phyloP scores from a whole-genome alignment of 92 coral and sea anemone genomes.

The Pocillopora grandis region DNA sequence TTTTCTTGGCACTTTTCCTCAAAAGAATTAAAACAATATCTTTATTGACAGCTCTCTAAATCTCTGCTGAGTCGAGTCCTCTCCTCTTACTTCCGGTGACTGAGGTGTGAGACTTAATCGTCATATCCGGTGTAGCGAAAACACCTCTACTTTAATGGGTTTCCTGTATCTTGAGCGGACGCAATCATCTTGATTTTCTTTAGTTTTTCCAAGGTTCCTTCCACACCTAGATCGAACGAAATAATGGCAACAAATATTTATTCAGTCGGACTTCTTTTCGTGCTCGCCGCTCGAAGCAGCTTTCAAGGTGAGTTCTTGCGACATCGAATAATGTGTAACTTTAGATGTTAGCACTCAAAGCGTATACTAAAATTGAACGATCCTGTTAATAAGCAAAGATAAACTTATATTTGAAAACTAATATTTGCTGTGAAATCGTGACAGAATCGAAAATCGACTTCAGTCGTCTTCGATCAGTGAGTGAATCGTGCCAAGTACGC shows the following conservation, averaged over 20 bases:
- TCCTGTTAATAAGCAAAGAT: background rate
- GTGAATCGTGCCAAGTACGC: too few relatives aligned
- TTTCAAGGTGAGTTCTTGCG: slow-evolving; percentile 19
- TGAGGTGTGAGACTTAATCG: background rate
- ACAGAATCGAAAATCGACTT: too few relatives aligned
- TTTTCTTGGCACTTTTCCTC: background rate
- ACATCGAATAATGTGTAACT: background rate
- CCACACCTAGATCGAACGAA: background rate
- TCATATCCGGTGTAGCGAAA: background rate
- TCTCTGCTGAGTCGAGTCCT: background rate
- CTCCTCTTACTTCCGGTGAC: slow-evolving; percentile 9
- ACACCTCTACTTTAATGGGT: background rate
- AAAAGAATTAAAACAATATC: too few relatives aligned
- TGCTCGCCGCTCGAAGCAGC: background rate
- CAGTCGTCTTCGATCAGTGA: too few relatives aligned
- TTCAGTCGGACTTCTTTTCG: background rate
- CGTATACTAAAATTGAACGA: background rate
- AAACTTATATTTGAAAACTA: too few relatives aligned
- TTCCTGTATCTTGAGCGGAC: background rate
- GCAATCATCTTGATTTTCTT: too few relatives aligned
- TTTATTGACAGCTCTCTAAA: background rate
- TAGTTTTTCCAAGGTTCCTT: too few relatives aligned
- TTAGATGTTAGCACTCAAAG: background rate
- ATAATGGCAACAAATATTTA: background rate
- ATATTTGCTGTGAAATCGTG: too few relatives aligned